phyloP scores from a whole-genome alignment of 2,797 vertebrate genomes.

The Siniperca obscura region DNA sequence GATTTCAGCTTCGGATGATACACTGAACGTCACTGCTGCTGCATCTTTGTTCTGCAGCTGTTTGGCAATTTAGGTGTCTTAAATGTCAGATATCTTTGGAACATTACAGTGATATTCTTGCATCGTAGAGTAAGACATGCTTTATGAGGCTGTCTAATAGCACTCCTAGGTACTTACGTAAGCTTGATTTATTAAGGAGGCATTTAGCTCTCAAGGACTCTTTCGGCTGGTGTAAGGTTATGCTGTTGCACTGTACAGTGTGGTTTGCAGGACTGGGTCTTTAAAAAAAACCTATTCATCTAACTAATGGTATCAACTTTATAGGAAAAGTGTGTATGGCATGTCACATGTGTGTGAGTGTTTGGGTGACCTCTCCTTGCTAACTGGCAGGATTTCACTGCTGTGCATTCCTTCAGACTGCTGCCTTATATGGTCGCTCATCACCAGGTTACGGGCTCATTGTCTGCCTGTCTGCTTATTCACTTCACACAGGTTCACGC shows the following conservation, averaged over 20 bases:
- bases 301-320: neutral
- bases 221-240: neutral
- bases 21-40: conserved; percentile 14
- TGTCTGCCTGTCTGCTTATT: conserved; percentile 34
- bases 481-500: conserved; percentile 19
- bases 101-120: conserved; percentile 31
- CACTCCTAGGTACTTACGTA: conserved; percentile 47
- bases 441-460: conserved; percentile 19
- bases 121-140: conserved; percentile 26
- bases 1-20: conserved; percentile 24
- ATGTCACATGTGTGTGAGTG: conserved; percentile 6
- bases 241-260: conserved; percentile 20
- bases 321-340: conserved; percentile 11
- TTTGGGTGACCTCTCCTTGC: conserved; percentile 29
- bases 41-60: conserved; percentile 52
- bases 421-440: conserved; percentile 59
- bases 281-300: conserved; percentile 11
- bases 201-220: conserved; percentile 7
- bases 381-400: conserved; percentile 5
- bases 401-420: conserved; percentile 32
- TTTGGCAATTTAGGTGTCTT: conserved; percentile 38
- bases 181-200: conserved; percentile 51
- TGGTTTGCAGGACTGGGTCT: neutral
- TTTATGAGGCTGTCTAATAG: conserved; percentile 51
- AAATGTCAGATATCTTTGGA: conserved; percentile 47